These are phyloP conservation scores for Brotula barbata DNA, from an alignment of 2,797 vertebrate genomes.

Conservation along the genomic window DNA sequence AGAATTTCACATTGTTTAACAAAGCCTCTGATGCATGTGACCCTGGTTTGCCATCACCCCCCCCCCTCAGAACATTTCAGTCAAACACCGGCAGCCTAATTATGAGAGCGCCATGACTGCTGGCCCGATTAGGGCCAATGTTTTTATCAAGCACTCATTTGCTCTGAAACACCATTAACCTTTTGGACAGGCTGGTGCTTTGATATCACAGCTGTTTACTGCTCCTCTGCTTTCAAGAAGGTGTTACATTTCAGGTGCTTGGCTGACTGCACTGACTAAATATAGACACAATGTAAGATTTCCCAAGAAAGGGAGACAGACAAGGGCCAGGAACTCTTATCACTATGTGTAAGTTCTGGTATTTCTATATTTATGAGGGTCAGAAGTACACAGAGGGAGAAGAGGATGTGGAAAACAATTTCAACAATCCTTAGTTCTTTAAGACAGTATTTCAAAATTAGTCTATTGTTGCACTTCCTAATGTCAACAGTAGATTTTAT, in stretches of 20 bases:
- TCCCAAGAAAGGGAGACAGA: conserved; percentile 65
- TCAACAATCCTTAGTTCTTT: too few relatives aligned
- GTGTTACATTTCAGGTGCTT: conserved; percentile 69
- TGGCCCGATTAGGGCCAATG: conserved; percentile 30
- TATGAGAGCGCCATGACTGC: conserved; percentile 28
- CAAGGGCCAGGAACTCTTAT: conserved; percentile 33
- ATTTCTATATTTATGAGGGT: conserved; percentile 24
- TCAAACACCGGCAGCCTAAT: conserved; percentile 42
- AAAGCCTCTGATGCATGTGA: conserved; percentile 20
- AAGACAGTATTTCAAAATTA: too few relatives aligned
- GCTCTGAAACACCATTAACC: conserved; percentile 71
- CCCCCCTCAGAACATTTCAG: conserved; percentile 23
- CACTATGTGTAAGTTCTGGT: conserved; percentile 4
- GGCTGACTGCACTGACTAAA: conserved; percentile 64
- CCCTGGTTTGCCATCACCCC: conserved; percentile 1
- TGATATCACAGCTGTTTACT: conserved; percentile 71
- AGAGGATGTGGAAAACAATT: background rate
- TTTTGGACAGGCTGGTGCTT: conserved; percentile 58
- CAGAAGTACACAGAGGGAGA: conserved; percentile 11
- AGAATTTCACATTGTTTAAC: conserved; percentile 9
- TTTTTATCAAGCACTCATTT: conserved; percentile 59
- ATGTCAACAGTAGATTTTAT: too few relatives aligned
- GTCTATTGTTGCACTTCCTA: too few relatives aligned
- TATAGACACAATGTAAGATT: conserved; percentile 67
- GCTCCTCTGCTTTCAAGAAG: conserved; percentile 53